Conservation (phyloP, 2,797 vertebrate species). For the Rhabdophis nuchalis region DNA sequence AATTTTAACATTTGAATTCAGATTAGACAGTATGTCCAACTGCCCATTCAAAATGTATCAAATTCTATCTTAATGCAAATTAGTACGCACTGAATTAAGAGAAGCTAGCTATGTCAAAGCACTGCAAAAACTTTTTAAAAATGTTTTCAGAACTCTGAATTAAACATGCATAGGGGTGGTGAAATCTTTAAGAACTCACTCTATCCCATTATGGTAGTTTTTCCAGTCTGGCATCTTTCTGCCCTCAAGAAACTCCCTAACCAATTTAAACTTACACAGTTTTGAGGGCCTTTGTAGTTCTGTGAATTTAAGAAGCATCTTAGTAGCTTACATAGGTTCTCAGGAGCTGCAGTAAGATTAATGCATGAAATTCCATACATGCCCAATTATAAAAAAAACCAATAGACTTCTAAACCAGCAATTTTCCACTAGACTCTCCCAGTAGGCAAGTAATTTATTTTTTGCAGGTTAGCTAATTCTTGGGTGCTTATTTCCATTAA, state of each 20-base stretch:
- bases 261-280: not conserved
- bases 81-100: not conserved
- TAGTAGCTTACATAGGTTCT: not conserved
- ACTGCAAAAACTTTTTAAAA: not conserved
- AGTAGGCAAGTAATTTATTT: not conserved
- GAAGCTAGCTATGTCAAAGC: not conserved
- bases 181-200: not conserved
- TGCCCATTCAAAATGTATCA: not conserved
- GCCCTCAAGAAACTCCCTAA: not conserved
- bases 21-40: not conserved
- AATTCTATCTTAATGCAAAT: not conserved
- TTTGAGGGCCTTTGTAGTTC: not conserved
- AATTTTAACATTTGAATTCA: accelerated
- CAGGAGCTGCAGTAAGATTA: not conserved
- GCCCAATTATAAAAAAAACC: not conserved
- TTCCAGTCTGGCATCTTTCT: not conserved
- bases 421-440: not conserved
- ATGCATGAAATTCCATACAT: not conserved
- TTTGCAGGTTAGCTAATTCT: not conserved
- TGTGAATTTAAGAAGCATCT: not conserved
- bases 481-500: not conserved
- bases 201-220: not conserved
- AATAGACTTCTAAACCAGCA: not conserved
- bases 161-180: not conserved
- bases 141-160: accelerated